These are phyloP conservation scores for Forbesichthys agassizii DNA, from an alignment of 2,113 vertebrate species.

Conservation along the genomic window DNA sequence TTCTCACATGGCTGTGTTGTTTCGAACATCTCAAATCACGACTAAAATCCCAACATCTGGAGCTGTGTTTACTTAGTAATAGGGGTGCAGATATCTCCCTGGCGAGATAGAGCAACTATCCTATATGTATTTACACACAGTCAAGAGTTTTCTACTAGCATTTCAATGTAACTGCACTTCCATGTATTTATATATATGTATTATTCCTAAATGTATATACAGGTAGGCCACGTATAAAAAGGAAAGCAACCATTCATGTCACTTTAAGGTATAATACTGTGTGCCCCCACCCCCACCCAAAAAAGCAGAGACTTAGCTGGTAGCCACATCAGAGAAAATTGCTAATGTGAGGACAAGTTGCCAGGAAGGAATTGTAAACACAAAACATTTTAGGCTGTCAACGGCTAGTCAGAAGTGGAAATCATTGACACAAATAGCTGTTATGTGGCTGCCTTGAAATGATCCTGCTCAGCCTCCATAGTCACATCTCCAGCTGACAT, in stretches of 20 bases:
- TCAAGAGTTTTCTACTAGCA: conserved; percentile 59
- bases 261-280: conserved; percentile 54
- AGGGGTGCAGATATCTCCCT: conserved; percentile 51
- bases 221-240: too few relatives aligned
- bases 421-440: conserved; percentile 72
- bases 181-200: too few relatives aligned
- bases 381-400: conserved; percentile 71
- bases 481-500: conserved; percentile 64
- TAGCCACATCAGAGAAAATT: conserved; percentile 40
- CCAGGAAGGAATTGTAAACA: conserved; percentile 59
- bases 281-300: background rate
- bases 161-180: conserved; percentile 36
- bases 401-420: conserved; percentile 46
- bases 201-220: too few relatives aligned
- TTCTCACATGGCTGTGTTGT: conserved; percentile 56
- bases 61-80: conserved; percentile 62
- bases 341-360: conserved; percentile 53
- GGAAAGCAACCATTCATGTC: conserved; percentile 34
- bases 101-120: conserved; percentile 57
- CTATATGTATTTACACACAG: conserved; percentile 23
- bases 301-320: conserved; percentile 16
- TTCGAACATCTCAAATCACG: conserved; percentile 70
- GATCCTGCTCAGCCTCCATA: conserved; percentile 60
- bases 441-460: conserved; percentile 63
- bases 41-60: conserved; percentile 70